Evolutionary conservation across 30 jellyfish, hydroid and myxozoan genomes (phyloP).

Genomic region (Cassiopea andromeda): DNA sequence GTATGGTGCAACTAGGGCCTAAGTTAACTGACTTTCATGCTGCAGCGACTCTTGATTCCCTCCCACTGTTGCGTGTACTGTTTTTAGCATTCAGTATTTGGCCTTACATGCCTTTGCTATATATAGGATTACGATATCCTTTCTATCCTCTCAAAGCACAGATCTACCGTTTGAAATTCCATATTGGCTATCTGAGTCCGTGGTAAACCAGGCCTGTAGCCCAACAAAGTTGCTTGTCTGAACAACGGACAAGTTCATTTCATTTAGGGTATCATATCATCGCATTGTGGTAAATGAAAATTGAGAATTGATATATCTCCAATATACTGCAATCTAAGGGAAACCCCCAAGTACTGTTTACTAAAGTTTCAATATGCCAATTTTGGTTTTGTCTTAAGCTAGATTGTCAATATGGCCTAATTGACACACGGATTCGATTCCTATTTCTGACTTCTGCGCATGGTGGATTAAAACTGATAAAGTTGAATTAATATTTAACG

Average conservation of each 20-base stretch:
- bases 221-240: background rate
- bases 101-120: no score
- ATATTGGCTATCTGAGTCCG: background rate
- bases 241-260: background rate
- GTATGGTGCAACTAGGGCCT: no score
- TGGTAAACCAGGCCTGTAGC: background rate
- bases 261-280: background rate
- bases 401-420: background rate
- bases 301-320: background rate
- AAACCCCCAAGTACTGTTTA: background rate
- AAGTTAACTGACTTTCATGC: no score
- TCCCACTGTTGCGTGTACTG: no score
- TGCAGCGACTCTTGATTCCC: no score
- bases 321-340: background rate
- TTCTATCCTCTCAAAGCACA: background rate
- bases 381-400: background rate
- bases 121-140: background rate
- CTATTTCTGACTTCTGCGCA: conserved; percentile 43
- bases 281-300: background rate
- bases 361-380: background rate
- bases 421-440: background rate
- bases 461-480: conserved; percentile 34
- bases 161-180: background rate
- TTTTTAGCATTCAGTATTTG: no score
- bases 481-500: conserved; percentile 50